Evolutionary conservation across 2,113 vertebrate genomes (phyloP).

Genomic region (Oriolus oriolus): DNA sequence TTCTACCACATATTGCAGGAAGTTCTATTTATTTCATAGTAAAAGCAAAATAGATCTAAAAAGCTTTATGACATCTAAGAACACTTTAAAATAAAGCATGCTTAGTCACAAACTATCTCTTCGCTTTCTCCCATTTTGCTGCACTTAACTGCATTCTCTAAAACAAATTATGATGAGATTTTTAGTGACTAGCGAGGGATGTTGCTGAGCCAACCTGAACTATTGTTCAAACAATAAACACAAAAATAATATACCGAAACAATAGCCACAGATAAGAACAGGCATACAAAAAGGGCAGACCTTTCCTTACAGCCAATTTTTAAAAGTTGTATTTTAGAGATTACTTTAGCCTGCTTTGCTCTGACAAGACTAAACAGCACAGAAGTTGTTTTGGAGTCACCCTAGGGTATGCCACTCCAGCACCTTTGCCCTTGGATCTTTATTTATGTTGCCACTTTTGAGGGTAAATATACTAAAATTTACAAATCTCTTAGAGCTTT

Average conservation of each 20-base stretch:
- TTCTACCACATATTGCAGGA: neutral
- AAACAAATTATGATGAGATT: neutral
- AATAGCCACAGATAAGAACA: neutral
- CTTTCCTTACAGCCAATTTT: neutral
- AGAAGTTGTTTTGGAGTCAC: neutral
- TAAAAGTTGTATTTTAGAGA: neutral
- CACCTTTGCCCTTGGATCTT: neutral
- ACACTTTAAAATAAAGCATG: neutral
- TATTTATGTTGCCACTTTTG: neutral
- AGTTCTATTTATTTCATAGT: neutral
- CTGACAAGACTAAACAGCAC: neutral
- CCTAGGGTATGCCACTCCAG: neutral
- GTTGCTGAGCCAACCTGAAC: neutral
- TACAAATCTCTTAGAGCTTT: neutral
- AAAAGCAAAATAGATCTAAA: neutral
- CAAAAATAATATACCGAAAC: neutral
- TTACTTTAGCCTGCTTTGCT: neutral
- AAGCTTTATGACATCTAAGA: neutral
- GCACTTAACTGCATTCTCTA: neutral
- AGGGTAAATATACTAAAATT: neutral
- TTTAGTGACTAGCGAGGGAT: neutral
- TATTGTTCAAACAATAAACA: neutral
- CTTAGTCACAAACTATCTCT: neutral
- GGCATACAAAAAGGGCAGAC: neutral
- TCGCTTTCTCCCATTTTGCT: neutral